phyloP scores from a whole-genome alignment of 2,113 vertebrate genomes.

The Callionymus lyra region DNA sequence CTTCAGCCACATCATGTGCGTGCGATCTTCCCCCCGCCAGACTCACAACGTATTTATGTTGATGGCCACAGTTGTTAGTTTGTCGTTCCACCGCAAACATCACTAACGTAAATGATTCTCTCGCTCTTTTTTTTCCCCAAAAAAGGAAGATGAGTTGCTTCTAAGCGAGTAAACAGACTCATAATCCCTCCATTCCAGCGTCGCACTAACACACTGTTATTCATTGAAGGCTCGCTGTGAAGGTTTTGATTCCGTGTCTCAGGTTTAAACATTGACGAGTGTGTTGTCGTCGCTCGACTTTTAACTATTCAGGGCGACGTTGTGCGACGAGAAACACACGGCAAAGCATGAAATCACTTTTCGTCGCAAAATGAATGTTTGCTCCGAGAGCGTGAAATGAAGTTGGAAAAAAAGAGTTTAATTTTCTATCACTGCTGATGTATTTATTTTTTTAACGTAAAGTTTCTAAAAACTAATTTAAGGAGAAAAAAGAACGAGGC shows the following conservation, averaged over 20 bases:
- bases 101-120: too few relatives aligned
- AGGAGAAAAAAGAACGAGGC: too few relatives aligned
- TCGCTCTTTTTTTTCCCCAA: too few relatives aligned
- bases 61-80: not conserved
- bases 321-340: constrained; percentile 37
- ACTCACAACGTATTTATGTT: not conserved
- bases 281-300: constrained; percentile 44
- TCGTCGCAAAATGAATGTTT: constrained; percentile 29
- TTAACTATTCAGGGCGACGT: constrained; percentile 53
- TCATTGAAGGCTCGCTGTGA: constrained; percentile 27
- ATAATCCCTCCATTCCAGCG: too few relatives aligned
- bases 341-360: constrained; percentile 36
- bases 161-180: too few relatives aligned
- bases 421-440: constrained; percentile 12
- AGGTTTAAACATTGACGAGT: constrained; percentile 51
- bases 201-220: constrained; percentile 21
- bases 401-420: constrained; percentile 24
- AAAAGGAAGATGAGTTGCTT: too few relatives aligned
- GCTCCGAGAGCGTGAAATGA: constrained; percentile 19
- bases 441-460: too few relatives aligned
- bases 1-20: not conserved
- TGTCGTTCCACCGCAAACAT: too few relatives aligned
- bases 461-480: too few relatives aligned
- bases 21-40: not conserved
- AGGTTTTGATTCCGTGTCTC: constrained; percentile 33